Percentiles rank a stretch among this genome's conserved stretches.
Conservation (phyloP, 2,888 invertebrate genomes). For the Macaria liturata region DNA sequence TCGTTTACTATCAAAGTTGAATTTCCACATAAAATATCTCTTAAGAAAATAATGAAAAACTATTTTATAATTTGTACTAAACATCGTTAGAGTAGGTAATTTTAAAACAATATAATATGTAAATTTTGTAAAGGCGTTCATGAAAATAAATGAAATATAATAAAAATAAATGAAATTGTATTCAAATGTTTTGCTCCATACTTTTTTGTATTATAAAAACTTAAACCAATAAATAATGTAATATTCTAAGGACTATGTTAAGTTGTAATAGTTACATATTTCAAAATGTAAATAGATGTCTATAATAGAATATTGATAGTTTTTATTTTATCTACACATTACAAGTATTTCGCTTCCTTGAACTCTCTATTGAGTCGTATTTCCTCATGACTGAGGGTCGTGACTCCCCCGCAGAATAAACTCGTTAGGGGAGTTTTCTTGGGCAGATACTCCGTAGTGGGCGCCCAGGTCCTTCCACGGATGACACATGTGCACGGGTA, state of each 20-base stretch:
- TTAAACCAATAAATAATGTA: slow-evolving; percentile 17
- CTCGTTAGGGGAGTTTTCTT: too few relatives aligned
- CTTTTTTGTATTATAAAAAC: slow-evolving; percentile 56
- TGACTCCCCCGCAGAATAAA: too few relatives aligned
- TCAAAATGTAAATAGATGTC: slow-evolving; percentile 69
- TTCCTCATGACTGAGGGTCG: too few relatives aligned
- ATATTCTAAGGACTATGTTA: slow-evolving; percentile 44
- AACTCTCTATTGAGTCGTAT: not conserved
- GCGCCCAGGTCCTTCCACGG: too few relatives aligned
- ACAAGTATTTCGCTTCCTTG: not conserved
- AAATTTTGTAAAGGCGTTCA: slow-evolving; percentile 71
- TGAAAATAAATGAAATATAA: slow-evolving; percentile 29
- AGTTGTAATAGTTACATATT: slow-evolving; percentile 67
- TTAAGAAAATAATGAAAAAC: slow-evolving; percentile 29
- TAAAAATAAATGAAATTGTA: slow-evolving; percentile 31
- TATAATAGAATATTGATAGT: slow-evolving; percentile 22
- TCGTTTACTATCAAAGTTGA: slow-evolving; percentile 29
- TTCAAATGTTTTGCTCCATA: slow-evolving; percentile 36
- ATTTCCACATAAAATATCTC: slow-evolving; percentile 33
- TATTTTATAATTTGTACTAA: slow-evolving; percentile 66
- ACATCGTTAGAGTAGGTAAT: slow-evolving; percentile 52
- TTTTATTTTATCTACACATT: not conserved
- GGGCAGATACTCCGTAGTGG: too few relatives aligned
- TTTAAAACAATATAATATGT: slow-evolving; percentile 45
- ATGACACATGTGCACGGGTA: too few relatives aligned